phyloP scores from a whole-genome alignment of 1,140 invertebrate genomes.

The Antheraea mylitta region DNA sequence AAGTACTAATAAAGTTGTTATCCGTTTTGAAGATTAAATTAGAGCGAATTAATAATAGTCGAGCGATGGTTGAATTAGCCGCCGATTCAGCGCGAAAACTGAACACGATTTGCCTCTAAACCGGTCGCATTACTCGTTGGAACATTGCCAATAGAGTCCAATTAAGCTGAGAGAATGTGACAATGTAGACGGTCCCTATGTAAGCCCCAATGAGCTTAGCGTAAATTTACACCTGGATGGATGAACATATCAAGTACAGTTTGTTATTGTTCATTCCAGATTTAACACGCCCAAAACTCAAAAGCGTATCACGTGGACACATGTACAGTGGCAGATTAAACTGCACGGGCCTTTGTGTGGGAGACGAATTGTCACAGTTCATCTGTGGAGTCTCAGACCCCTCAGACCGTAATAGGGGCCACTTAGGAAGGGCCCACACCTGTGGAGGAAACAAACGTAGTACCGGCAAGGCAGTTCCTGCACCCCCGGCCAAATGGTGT shows the following conservation, averaged over 20 bases:
- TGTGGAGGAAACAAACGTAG: too few species aligned
- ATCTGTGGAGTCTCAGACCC: too few species aligned
- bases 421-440: too few species aligned
- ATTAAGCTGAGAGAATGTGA: slow-evolving; percentile 5
- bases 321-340: too few species aligned
- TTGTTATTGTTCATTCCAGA: background rate
- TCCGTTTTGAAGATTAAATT: background rate
- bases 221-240: background rate
- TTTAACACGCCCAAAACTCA: too few species aligned
- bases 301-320: too few species aligned
- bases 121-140: background rate
- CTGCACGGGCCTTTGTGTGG: too few species aligned
- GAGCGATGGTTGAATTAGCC: background rate
- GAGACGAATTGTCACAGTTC: too few species aligned
- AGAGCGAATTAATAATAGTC: background rate
- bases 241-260: background rate
- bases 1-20: background rate
- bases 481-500: too few species aligned
- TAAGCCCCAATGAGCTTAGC: background rate
- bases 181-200: background rate
- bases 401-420: too few species aligned
- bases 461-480: too few species aligned
- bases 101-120: slow-evolving; percentile 3
- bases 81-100: slow-evolving; percentile 1
- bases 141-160: slow-evolving; percentile 10